These are phyloP conservation scores for Labia minor DNA, from an alignment of 2,888 invertebrate species.

Conservation along the genomic window DNA sequence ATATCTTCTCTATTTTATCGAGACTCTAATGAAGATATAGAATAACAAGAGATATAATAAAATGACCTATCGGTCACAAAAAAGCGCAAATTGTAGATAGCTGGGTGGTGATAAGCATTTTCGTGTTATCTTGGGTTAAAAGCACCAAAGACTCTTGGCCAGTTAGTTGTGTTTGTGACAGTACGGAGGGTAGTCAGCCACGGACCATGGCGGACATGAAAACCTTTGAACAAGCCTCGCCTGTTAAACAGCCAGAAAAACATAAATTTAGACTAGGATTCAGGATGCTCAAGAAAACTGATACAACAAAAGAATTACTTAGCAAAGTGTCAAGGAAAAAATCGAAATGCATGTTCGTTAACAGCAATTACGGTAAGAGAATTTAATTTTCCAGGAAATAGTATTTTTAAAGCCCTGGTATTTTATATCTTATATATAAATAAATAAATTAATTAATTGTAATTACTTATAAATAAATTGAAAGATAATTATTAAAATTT, in stretches of 20 bases:
- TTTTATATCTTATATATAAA: no score
- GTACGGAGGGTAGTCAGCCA: not conserved
- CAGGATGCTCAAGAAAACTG: not conserved
- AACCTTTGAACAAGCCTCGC: not conserved
- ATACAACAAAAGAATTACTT: not conserved
- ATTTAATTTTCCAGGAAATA: not conserved
- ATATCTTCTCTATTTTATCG: no score
- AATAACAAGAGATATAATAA: not conserved
- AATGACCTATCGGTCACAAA: not conserved
- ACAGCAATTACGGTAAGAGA: no score
- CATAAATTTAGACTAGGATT: not conserved
- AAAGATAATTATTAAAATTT: no score
- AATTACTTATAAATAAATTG: no score
- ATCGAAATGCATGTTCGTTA: no score
- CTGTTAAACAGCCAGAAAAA: not conserved
- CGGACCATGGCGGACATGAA: not conserved
- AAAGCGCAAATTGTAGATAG: not conserved
- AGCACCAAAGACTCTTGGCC: not conserved
- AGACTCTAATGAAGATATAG: no score
- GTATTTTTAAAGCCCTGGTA: not conserved
- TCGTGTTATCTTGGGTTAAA: not conserved
- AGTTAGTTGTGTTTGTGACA: not conserved
- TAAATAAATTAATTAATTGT: no score
- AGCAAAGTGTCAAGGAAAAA: not conserved
- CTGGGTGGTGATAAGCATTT: not conserved